A percentile compares a stretch with the other conserved stretches of the same genome.
Evolutionary conservation across 2,113 vertebrate species (phyloP).

Genomic region (Motacilla tschutschensis): DNA sequence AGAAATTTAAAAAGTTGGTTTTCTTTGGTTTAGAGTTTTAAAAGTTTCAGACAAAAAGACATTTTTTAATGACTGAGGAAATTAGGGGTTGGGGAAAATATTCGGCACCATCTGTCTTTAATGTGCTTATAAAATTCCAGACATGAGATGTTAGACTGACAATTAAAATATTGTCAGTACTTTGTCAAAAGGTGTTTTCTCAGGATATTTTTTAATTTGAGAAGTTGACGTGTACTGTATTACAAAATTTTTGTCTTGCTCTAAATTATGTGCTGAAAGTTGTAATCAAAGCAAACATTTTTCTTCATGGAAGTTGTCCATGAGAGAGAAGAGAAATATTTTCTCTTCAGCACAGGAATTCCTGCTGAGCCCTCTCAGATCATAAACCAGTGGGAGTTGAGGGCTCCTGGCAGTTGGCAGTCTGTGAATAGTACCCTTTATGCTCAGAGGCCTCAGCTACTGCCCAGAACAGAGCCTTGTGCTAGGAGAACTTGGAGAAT

Average conservation of each 20-base stretch:
- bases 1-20: neutral
- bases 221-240: neutral
- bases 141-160: neutral
- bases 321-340: neutral
- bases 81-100: neutral
- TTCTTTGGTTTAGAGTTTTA: neutral
- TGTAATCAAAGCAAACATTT: neutral
- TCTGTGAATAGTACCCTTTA: conserved; percentile 34
- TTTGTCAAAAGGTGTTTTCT: neutral
- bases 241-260: neutral
- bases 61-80: neutral
- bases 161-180: neutral
- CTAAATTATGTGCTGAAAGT: neutral
- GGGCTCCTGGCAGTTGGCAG: conserved; percentile 23
- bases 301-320: neutral
- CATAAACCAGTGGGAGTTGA: neutral
- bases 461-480: neutral
- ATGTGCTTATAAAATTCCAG: neutral
- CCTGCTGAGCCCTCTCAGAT: conserved; percentile 1
- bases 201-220: neutral
- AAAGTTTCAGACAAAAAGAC: neutral
- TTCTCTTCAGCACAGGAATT: neutral
- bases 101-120: neutral
- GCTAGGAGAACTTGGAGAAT: neutral
- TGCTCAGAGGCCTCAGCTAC: neutral